Evolutionary conservation across 2,888 invertebrate genomes (phyloP), one percentile per base, ranked within the genome.

Genomic region (Philereme vetulata): DNA sequence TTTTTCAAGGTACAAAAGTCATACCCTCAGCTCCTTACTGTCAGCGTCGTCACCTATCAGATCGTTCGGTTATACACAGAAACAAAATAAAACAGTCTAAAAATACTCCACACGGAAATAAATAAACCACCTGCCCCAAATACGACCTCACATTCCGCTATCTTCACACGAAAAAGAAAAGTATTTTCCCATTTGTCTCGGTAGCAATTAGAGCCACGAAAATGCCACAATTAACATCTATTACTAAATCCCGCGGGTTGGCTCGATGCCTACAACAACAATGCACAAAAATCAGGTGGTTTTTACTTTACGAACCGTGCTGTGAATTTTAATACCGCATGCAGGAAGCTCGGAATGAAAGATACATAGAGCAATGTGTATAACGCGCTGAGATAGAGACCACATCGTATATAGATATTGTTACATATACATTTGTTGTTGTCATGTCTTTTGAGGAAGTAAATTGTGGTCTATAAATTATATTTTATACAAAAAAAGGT

Each of bases 211-310:
- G 65, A 57, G 57, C 68, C 65, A 65, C 67, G 65, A 65, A 70
- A 72, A 68, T 66, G 65, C 60, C 50, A 60, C 69, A 71, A 72
- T 75, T 75, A 74, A 66, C 56, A 68, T 70, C 70, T 62, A 71
- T 74, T 74, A 66, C 58, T 36, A 57, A 54, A 43, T 42, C 52
- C 46, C 8, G 56, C 21, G 64, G 71, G 63, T 68, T 70, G 72
- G 65, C 62, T 63, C 61, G 60, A 62, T 66, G 75, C 72, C 70
- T 67, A 62, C 59, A 33, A 71, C 71, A 76, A 80, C 79, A 82
- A 79, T 81, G 76, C 75, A 68, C 75, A 72, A 78, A 78, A 80
- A 82, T 81, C 80, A 74, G 74, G 72, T 72, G 74, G 72, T 72
- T 75, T 71, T 61, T 67, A 60, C 60, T 56, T 56, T 57, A 56